Conservation (phyloP, 2,113 vertebrate genomes). For the Nettapus auritus region DNA sequence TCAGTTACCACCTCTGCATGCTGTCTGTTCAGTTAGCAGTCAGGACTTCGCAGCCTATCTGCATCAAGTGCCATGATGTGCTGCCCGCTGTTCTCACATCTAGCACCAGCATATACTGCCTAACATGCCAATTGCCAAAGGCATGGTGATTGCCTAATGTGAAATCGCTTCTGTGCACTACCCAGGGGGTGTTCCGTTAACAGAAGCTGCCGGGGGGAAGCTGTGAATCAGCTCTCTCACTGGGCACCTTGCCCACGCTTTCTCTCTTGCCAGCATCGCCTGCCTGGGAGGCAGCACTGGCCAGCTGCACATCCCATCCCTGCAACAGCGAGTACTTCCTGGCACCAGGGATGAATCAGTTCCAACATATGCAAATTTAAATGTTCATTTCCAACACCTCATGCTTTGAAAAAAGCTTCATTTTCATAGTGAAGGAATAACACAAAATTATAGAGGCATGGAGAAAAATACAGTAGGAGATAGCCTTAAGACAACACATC, state of each 20-base stretch:
- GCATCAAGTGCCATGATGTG: constrained; percentile 23
- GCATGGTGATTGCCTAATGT: constrained; percentile 26
- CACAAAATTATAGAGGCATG: background rate
- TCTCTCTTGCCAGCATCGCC: constrained; percentile 42
- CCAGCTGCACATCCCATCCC: constrained; percentile 54
- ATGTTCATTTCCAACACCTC: constrained; percentile 41
- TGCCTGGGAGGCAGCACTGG: constrained; percentile 34
- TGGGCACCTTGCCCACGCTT: constrained; percentile 51
- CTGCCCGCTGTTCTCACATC: constrained; percentile 48
- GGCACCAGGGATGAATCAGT: constrained; percentile 42
- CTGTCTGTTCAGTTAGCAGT: constrained; percentile 25
- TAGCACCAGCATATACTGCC: background rate
- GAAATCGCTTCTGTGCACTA: constrained; percentile 41
- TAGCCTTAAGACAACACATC: background rate
- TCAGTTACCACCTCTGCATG: constrained; percentile 40
- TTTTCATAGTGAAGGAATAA: background rate
- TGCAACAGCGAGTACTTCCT: constrained; percentile 11
- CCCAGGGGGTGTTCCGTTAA: constrained; percentile 21
- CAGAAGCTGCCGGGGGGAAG: constrained; percentile 61
- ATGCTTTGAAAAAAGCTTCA: background rate
- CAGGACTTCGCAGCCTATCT: constrained; percentile 31
- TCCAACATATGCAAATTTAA: constrained; percentile 51
- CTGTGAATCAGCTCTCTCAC: constrained; percentile 55
- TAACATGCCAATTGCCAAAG: constrained; percentile 40
- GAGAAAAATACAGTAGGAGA: background rate